Conservation (phyloP, 2,797 vertebrate species). For the Chaetodon trifasciatus region DNA sequence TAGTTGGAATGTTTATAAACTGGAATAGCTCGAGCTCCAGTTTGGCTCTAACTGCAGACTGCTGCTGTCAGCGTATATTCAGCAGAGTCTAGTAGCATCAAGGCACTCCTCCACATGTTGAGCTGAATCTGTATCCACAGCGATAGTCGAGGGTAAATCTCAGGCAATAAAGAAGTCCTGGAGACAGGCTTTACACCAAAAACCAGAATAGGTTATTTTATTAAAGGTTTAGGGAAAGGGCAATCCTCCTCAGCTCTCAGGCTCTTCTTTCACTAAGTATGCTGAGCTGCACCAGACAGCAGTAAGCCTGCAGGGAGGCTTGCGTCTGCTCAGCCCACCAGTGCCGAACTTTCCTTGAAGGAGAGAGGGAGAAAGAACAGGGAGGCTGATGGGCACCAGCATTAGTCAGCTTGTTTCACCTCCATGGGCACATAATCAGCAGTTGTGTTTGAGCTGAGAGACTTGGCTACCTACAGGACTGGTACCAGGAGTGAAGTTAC, state of each 20-base stretch:
- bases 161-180: conserved; percentile 5
- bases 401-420: conserved; percentile 15
- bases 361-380: background rate
- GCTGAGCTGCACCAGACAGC: conserved; percentile 38
- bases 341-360: background rate
- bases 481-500: background rate
- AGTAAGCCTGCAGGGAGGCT: conserved; percentile 19
- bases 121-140: conserved; percentile 14
- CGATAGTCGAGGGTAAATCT: background rate
- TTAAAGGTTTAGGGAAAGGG: conserved; percentile 45
- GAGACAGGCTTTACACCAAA: conserved; percentile 8
- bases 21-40: background rate
- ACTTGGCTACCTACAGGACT: background rate
- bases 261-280: conserved; percentile 16
- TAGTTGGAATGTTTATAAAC: background rate
- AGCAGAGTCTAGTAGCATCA: background rate
- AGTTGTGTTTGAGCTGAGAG: background rate
- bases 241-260: conserved; percentile 23
- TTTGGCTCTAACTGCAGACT: background rate
- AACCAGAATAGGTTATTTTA: conserved; percentile 24
- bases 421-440: conserved; percentile 1
- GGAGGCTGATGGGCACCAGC: background rate
- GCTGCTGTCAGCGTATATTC: conserved; percentile 11
- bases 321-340: conserved; percentile 27
- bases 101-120: conserved; percentile 12